Percentiles rank a stretch among this genome's conserved stretches.
Conservation (phyloP, 1,140 invertebrate species). For the Ridgeia piscesae region DNA sequence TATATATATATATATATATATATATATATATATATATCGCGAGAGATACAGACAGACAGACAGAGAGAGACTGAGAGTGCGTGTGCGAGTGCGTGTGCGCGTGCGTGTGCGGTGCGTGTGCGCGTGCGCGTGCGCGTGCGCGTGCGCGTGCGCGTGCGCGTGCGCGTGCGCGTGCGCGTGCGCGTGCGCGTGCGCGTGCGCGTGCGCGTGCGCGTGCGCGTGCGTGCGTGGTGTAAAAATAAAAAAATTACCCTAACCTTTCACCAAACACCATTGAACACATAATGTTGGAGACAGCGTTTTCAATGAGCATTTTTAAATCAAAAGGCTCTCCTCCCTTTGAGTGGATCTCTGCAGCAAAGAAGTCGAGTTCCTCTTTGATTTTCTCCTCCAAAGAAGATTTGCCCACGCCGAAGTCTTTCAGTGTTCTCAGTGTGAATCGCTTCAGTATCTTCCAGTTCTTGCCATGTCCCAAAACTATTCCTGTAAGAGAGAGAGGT, state of each 20-base stretch:
- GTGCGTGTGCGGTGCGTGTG: no score
- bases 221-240: no score
- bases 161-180: no score
- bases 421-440: slow-evolving; percentile 71
- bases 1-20: no score
- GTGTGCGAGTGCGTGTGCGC: no score
- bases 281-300: slow-evolving; percentile 37
- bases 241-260: background rate
- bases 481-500: slow-evolving; percentile 31
- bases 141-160: no score
- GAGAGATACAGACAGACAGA: no score
- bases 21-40: no score
- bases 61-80: no score
- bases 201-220: no score
- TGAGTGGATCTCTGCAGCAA: slow-evolving; percentile 16
- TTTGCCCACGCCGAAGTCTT: slow-evolving; percentile 75
- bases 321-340: slow-evolving; percentile 19
- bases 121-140: no score
- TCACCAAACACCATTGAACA: slow-evolving; percentile 34
- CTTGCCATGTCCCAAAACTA: slow-evolving; percentile 67
- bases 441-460: slow-evolving; percentile 81
- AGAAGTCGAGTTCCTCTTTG: slow-evolving; percentile 53
- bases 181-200: no score
- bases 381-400: slow-evolving; percentile 71
- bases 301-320: slow-evolving; percentile 25